Percentiles rank a stretch among this genome's conserved stretches.
Conservation (phyloP, 2,888 invertebrate genomes). For the Meteorus colon region DNA sequence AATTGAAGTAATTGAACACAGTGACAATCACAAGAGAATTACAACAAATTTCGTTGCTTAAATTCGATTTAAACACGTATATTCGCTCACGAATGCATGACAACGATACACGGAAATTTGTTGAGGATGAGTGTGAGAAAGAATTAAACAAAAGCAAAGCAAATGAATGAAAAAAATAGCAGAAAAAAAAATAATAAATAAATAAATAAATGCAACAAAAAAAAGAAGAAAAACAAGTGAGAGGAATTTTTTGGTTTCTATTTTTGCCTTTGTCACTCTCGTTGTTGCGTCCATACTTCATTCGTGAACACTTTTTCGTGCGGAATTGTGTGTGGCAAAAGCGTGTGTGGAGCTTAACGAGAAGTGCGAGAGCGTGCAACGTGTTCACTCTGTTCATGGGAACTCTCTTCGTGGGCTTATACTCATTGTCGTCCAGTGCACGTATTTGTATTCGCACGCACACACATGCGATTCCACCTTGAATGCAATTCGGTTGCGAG, state of each 20-base stretch:
- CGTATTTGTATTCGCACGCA: neutral
- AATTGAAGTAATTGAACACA: neutral
- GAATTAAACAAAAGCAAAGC: too few species aligned
- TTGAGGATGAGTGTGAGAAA: neutral
- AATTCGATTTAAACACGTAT: constrained; percentile 38
- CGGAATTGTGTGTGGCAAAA: constrained; percentile 23
- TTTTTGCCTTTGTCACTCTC: constrained; percentile 18
- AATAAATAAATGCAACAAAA: too few species aligned
- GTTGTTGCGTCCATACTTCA: constrained; percentile 13
- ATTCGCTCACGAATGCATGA: constrained; percentile 15
- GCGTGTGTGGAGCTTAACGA: constrained; percentile 33
- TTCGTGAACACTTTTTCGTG: constrained; percentile 38
- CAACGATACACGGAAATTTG: constrained; percentile 36
- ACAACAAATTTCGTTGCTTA: neutral
- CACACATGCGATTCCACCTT: constrained; percentile 13
- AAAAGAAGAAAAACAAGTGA: neutral
- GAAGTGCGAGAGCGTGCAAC: constrained; percentile 29
- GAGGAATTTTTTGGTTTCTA: neutral
- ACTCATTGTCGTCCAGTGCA: constrained; percentile 8
- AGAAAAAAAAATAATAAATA: too few species aligned
- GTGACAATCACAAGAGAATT: neutral
- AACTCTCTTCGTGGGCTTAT: constrained; percentile 21
- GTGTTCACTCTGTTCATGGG: constrained; percentile 21
- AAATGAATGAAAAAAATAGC: neutral
- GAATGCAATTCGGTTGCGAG: constrained; percentile 2